Percentiles rank a stretch among this genome's conserved stretches.
Evolutionary conservation across 2,888 invertebrate genomes (phyloP).

Genomic region (Molorchus minor): DNA sequence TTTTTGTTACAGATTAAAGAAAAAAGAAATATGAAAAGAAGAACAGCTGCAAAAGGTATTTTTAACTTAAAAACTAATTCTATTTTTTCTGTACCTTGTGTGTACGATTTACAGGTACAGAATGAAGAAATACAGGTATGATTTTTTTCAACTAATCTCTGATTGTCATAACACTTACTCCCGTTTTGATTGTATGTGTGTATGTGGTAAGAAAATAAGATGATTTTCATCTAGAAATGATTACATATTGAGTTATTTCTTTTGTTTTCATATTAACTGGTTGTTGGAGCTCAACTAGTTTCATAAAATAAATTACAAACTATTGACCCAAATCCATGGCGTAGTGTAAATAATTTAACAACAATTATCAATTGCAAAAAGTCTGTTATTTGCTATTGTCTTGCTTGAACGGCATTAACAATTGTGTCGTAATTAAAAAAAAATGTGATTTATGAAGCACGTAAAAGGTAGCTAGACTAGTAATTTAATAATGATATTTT

Average conservation of each 20-base stretch:
- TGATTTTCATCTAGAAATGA: neutral
- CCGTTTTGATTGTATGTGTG: too few relatives aligned
- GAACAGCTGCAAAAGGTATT: too few relatives aligned
- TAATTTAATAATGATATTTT: too few relatives aligned
- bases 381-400: neutral
- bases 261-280: conserved; percentile 7
- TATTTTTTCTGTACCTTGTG: too few relatives aligned
- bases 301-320: conserved; percentile 22
- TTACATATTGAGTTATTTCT: neutral
- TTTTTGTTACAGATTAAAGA: too few relatives aligned
- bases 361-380: conserved; percentile 12
- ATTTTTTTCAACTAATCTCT: too few relatives aligned
- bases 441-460: conserved; percentile 7
- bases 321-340: conserved; percentile 15
- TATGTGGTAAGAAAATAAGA: too few relatives aligned
- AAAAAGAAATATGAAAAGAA: too few relatives aligned
- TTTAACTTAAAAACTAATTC: too few relatives aligned
- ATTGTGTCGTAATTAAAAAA: conserved; percentile 23
- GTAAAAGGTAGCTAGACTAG: neutral
- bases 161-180: too few relatives aligned
- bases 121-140: too few relatives aligned
- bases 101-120: too few relatives aligned
- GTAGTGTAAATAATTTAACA: conserved; percentile 16
- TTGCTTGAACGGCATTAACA: conserved; percentile 9
- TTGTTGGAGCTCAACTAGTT: neutral